A percentile compares a stretch with the other conserved stretches of the same genome.
Conservation (phyloP, 2,797 vertebrate species). For the Chromobotia macracanthus region DNA sequence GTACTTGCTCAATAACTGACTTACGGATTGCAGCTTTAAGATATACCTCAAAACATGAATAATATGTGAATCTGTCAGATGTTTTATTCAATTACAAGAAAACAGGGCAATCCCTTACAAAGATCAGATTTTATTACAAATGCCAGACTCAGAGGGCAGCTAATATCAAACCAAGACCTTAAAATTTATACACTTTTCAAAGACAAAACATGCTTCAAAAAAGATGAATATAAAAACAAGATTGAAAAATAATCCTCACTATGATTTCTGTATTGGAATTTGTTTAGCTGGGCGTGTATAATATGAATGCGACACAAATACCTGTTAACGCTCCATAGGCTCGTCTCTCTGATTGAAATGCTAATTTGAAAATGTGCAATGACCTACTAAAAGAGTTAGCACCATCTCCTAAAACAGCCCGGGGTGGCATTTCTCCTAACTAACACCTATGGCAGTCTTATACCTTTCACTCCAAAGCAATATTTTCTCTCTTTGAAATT, state of each 20-base stretch:
- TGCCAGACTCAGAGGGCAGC: not conserved
- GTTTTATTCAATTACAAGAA: too few relatives aligned
- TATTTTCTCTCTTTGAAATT: conserved; percentile 81
- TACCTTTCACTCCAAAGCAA: conserved; percentile 80
- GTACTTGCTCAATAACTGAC: too few relatives aligned
- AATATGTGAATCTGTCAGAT: not conserved
- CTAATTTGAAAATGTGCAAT: conserved; percentile 82
- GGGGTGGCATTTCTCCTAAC: conserved; percentile 80
- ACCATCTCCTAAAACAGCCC: conserved; percentile 73
- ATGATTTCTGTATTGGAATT: conserved; percentile 52
- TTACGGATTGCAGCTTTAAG: too few relatives aligned
- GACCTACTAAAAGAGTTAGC: conserved; percentile 73
- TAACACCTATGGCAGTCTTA: conserved; percentile 73
- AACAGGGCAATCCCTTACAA: too few relatives aligned
- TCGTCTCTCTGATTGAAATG: conserved; percentile 79
- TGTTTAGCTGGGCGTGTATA: conserved; percentile 71
- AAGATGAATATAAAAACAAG: not conserved
- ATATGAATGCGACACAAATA: conserved; percentile 70
- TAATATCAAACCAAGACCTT: not conserved
- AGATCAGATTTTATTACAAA: not conserved
- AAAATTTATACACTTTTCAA: not conserved
- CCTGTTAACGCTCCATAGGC: conserved; percentile 73
- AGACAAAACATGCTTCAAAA: not conserved
- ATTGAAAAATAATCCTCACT: conserved; percentile 20
- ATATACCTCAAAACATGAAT: too few relatives aligned